A percentile compares a stretch with the other conserved stretches of the same genome.
These are phyloP conservation scores for Sinelater perroti DNA, from an alignment of 2,888 invertebrate species.

Conservation along the genomic window DNA sequence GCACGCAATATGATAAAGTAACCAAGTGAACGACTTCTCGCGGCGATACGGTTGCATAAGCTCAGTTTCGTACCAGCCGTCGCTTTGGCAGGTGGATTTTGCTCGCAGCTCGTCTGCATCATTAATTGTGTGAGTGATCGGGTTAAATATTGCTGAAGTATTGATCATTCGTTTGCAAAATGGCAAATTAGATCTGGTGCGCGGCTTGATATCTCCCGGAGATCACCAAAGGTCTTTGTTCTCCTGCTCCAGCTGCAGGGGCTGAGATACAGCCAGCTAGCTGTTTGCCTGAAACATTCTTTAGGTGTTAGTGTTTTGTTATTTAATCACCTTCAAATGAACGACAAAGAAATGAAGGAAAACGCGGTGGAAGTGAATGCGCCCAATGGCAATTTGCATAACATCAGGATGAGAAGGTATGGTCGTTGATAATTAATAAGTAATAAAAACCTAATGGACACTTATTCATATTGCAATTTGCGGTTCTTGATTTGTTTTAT, in stretches of 20 bases:
- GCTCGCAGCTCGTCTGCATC: not conserved
- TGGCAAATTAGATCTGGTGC: too few relatives aligned
- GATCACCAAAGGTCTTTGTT: constrained; percentile 13
- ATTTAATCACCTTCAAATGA: too few relatives aligned
- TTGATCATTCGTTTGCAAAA: constrained; percentile 3
- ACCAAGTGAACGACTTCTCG: constrained; percentile 29
- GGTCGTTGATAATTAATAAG: too few relatives aligned
- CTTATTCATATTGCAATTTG: too few relatives aligned
- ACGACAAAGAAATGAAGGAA: constrained; percentile 14
- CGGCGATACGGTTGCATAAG: constrained; percentile 30
- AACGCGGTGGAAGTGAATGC: constrained; percentile 5
- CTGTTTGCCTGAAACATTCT: too few relatives aligned
- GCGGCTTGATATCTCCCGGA: constrained; percentile 1
- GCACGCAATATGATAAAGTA: constrained; percentile 30
- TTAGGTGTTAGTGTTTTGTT: not conserved
- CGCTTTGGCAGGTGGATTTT: constrained; percentile 20
- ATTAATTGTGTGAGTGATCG: not conserved
- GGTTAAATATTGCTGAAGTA: constrained; percentile 6
- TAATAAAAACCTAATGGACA: too few relatives aligned
- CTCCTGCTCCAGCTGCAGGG: not conserved
- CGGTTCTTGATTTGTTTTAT: too few relatives aligned
- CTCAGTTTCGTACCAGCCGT: constrained; percentile 22
- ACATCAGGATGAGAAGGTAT: constrained; percentile 20
- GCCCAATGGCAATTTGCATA: constrained; percentile 16
- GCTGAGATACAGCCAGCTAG: too few relatives aligned